Evolutionary conservation across 2,113 vertebrate genomes (phyloP), one percentile per base, ranked within the genome.

Genomic region (Aegotheles bennettii): DNA sequence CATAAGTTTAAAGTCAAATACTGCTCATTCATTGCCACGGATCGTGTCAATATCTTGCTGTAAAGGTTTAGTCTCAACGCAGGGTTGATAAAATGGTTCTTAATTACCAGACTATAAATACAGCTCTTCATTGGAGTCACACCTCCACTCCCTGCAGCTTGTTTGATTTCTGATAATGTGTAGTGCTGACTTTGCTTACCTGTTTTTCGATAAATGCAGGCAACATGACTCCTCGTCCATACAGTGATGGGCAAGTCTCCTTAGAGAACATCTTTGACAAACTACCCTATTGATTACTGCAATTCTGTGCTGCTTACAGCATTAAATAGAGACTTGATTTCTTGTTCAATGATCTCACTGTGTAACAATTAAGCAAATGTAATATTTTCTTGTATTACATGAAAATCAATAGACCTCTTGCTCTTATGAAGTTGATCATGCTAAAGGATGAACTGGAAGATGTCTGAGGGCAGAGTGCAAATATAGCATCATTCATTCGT

Each of bases 361-460:
- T 98, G 98, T 98, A 98, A 99, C 99, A 99, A 99, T 99, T 99
- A 99, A 98, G 97, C 97, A 97, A 97, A 98, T 98, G 98, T 98
- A 99, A 99, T 99, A 98, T 99, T 99, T 99, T 99, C 98, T 99
- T 99, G 98, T 99, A 98, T 98, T 99, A 99, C 99, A 99, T 99
- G 98, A 97, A 98, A 99, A 99, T 99, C 99, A 99, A 99, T 99
- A 97, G 98, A 99, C 98, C 99, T 98, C 96, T 97, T 98, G 98
- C 98, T 98, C 98, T 97, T 74, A 42, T 17, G 74, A 95, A 96
- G 97, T 97, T 97, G 98, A 98, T 97, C 97, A 88, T 60, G 95
- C 96, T 98, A 79, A 98, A 97, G 97, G 97, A 98, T 98, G 97
- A 96, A 98, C 96, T 97, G 24, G 74, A 78, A 79, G 93, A 89